Percentiles rank a stretch among this genome's conserved stretches.
Conservation (phyloP, 2,113 vertebrate species). For the Xiphophorus hellerii region DNA sequence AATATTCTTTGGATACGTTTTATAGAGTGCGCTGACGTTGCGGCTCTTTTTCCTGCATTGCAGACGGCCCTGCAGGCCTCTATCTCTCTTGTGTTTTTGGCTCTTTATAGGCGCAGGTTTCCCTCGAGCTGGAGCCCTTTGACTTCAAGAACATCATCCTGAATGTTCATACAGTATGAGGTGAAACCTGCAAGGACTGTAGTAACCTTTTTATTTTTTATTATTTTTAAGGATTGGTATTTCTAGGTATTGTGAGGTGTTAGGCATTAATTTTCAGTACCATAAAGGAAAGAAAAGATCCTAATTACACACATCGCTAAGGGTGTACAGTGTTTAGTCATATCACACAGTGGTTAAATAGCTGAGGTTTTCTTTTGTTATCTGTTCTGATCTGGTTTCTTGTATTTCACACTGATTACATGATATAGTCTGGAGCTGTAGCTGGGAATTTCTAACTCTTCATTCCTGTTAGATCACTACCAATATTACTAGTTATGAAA, state of each 20-base stretch:
- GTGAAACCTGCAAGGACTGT: conserved; percentile 53
- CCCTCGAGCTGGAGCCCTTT: conserved; percentile 29
- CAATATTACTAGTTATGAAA: conserved; percentile 63
- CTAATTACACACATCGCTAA: conserved; percentile 65
- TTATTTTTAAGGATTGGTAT: conserved; percentile 67
- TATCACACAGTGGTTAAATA: conserved; percentile 69
- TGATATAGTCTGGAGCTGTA: conserved; percentile 67
- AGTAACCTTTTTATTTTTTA: conserved; percentile 48
- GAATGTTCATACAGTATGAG: conserved; percentile 30
- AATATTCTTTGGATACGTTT: conserved; percentile 25
- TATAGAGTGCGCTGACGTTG: conserved; percentile 41
- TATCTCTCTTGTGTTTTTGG: conserved; percentile 54
- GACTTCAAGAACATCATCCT: conserved; percentile 21
- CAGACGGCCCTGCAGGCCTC: conserved; percentile 52
- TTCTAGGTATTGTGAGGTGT: conserved; percentile 72
- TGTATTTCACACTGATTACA: conserved; percentile 71
- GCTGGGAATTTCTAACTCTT: conserved; percentile 69
- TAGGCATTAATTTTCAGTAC: conserved; percentile 67
- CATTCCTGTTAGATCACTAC: conserved; percentile 76
- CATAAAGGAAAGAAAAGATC: conserved; percentile 32
- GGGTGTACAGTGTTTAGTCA: conserved; percentile 65
- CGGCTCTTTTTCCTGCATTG: conserved; percentile 34
- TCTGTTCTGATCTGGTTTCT: conserved; percentile 73
- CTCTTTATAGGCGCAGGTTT: conserved; percentile 53
- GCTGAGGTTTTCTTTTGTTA: conserved; percentile 59